Conservation (phyloP, 2,888 invertebrate genomes). For the Dasypolia templi region DNA sequence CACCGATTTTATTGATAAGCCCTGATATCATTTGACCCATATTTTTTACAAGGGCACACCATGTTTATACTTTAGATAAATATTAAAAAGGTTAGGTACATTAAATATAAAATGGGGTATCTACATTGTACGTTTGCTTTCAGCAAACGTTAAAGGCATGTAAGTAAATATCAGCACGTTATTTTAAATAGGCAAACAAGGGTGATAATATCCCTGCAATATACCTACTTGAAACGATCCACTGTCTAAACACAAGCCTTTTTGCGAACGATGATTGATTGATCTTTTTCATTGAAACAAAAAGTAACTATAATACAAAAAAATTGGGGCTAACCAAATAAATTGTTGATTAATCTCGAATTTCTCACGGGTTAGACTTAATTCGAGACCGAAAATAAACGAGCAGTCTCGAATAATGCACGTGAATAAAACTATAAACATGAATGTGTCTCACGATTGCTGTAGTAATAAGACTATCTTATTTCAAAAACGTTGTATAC, state of each 20-base stretch:
- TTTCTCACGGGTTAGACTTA: neutral
- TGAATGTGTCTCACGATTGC: neutral
- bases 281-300: neutral
- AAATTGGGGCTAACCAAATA: neutral
- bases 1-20: constrained; percentile 62
- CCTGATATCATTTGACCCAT: constrained; percentile 71
- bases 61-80: constrained; percentile 46
- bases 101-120: constrained; percentile 24
- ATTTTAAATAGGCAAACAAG: constrained; percentile 30
- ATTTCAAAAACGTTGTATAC: neutral
- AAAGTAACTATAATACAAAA: neutral
- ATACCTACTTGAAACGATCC: neutral
- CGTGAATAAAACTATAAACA: neutral
- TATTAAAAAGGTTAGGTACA: constrained; percentile 24
- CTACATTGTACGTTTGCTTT: constrained; percentile 15
- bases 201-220: neutral
- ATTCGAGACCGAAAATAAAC: too few relatives aligned
- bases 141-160: constrained; percentile 14
- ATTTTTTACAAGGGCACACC: constrained; percentile 67
- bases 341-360: neutral
- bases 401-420: neutral
- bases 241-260: neutral
- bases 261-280: neutral
- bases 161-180: constrained; percentile 22
- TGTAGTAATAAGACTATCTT: neutral